Conservation (phyloP, 1,140 invertebrate genomes). For the Zaprionus inermis region DNA sequence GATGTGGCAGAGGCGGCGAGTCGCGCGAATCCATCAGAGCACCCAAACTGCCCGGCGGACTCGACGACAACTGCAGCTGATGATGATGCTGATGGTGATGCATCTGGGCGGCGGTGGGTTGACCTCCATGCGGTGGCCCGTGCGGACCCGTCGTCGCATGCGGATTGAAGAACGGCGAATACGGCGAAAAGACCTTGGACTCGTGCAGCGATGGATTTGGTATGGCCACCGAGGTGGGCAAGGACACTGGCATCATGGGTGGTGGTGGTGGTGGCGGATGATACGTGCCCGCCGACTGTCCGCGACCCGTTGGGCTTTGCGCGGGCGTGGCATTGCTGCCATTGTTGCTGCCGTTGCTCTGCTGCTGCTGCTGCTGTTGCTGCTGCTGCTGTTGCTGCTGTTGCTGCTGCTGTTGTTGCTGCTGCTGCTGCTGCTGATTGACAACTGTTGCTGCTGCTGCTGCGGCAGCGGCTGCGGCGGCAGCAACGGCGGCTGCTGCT, state of each 20-base stretch:
- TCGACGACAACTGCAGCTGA: constrained; percentile 85
- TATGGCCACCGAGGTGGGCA: constrained; percentile 97
- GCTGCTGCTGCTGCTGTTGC: constrained; percentile 31
- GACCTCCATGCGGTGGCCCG: constrained; percentile 85
- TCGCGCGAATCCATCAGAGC: constrained; percentile 89
- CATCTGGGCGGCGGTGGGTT: constrained; percentile 81
- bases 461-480: constrained; percentile 51
- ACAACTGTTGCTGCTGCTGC: constrained; percentile 40
- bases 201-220: constrained; percentile 97
- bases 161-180: constrained; percentile 92
- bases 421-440: constrained; percentile 24
- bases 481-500: constrained; percentile 46
- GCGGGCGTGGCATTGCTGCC: constrained; percentile 79
- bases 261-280: constrained; percentile 88
- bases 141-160: constrained; percentile 76
- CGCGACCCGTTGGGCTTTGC: constrained; percentile 89
- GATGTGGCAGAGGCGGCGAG: constrained; percentile 91
- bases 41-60: constrained; percentile 86
- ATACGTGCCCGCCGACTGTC: constrained; percentile 77
- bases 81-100: constrained; percentile 81
- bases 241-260: constrained; percentile 87
- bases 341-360: constrained; percentile 48
- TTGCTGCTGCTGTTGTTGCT: constrained; percentile 42
- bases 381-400: constrained; percentile 52
- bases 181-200: constrained; percentile 96